phyloP scores from a whole-genome alignment of 2,888 invertebrate species.

The Rapana venosa region DNA sequence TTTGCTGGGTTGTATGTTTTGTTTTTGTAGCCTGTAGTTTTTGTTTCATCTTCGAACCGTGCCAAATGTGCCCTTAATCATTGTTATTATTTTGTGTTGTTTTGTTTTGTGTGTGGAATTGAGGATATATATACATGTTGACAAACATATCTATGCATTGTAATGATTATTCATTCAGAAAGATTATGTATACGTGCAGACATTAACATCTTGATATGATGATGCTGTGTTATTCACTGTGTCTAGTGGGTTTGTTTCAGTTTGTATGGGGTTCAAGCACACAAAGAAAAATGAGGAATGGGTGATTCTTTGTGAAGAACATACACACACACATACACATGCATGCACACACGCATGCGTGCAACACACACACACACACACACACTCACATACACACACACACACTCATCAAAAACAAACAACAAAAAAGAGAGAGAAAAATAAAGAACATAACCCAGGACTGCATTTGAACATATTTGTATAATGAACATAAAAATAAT shows the following conservation, averaged over 20 bases:
- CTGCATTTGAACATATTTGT: too few species aligned
- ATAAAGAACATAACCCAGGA: too few species aligned
- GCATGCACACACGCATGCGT: not conserved
- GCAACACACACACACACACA: not conserved
- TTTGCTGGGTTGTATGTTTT: too few species aligned
- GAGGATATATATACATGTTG: not conserved
- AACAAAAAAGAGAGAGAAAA: too few species aligned
- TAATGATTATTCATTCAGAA: not conserved
- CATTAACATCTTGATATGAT: too few species aligned
- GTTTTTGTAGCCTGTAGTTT: too few species aligned
- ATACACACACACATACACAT: not conserved
- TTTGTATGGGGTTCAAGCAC: not conserved
- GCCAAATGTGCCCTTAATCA: too few species aligned
- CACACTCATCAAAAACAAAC: not conserved
- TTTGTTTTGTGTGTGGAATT: too few species aligned
- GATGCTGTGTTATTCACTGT: not conserved
- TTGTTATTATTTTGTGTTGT: not conserved
- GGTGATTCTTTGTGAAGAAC: not conserved
- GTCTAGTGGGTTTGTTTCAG: too few species aligned
- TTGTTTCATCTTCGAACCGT: too few species aligned
- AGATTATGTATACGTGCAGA: too few species aligned
- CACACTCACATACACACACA: conserved; percentile 15
- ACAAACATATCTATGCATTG: not conserved
- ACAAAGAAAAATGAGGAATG: not conserved
- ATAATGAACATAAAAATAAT: not conserved